phyloP scores from a whole-genome alignment of 2,888 invertebrate genomes.

The Ophonus ardosiacus region DNA sequence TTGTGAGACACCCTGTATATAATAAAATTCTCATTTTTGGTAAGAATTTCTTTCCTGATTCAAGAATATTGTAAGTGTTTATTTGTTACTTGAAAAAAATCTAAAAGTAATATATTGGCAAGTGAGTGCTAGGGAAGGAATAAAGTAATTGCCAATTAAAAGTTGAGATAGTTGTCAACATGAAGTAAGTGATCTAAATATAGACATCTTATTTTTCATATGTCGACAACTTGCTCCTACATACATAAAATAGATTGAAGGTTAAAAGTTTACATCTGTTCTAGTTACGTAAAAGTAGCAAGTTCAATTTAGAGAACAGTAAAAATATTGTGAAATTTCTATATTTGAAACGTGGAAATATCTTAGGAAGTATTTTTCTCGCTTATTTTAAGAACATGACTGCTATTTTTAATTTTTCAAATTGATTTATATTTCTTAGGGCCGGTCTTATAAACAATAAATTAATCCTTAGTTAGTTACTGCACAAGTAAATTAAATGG shows the following conservation, averaged over 20 bases:
- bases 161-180: constrained; percentile 21
- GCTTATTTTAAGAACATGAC: not conserved
- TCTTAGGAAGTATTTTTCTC: not conserved
- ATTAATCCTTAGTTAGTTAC: no score
- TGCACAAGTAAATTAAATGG: no score
- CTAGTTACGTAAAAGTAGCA: not conserved
- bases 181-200: constrained; percentile 18
- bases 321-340: constrained; percentile 21
- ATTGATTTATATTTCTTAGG: not conserved
- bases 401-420: not conserved
- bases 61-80: not conserved
- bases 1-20: no score
- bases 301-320: not conserved
- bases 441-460: no score
- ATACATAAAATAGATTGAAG: not conserved
- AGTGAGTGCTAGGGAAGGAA: not conserved
- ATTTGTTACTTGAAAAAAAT: not conserved
- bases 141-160: constrained; percentile 15
- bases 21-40: not conserved
- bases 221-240: not conserved
- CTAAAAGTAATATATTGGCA: constrained; percentile 1
- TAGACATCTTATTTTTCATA: constrained; percentile 24
- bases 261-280: constrained; percentile 26
- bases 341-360: not conserved
- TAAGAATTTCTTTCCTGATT: not conserved